phyloP scores from a whole-genome alignment of 2,888 invertebrate genomes.

The Bimastos eiseni region DNA sequence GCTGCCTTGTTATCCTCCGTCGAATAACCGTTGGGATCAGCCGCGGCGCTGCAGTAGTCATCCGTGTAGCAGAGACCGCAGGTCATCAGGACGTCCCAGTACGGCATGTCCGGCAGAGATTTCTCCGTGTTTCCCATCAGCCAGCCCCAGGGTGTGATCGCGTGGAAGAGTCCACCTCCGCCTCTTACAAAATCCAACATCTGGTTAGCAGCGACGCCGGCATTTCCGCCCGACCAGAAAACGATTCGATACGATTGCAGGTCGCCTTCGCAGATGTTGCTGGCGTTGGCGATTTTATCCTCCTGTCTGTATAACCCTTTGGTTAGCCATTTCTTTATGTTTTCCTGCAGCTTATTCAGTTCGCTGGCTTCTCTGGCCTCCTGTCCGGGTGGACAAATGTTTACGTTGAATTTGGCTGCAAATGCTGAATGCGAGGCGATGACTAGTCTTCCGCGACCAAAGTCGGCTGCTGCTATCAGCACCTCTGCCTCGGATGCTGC shows the following conservation, averaged over 20 bases:
- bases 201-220: not conserved
- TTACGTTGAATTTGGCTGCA: not conserved
- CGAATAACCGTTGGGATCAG: not conserved
- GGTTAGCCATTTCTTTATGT: not conserved
- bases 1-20: constrained; percentile 18
- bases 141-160: constrained; percentile 43
- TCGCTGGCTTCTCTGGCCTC: not conserved
- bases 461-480: constrained; percentile 30
- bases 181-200: constrained; percentile 32
- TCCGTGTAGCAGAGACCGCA: constrained; percentile 29
- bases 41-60: not conserved
- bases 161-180: constrained; percentile 40
- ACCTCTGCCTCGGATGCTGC: constrained; percentile 31
- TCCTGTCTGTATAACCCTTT: not conserved
- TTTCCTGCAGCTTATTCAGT: not conserved
- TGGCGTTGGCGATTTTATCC: not conserved
- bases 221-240: constrained; percentile 19
- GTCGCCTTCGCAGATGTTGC: no score
- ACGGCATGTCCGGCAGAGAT: constrained; percentile 36
- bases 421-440: constrained; percentile 35
- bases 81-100: constrained; percentile 34
- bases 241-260: not conserved
- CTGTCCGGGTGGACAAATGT: not conserved
- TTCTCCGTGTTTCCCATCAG: constrained; percentile 34
- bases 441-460: constrained; percentile 38